Evolutionary conservation across 35 echinoderm and acorn worm genomes (phyloP), one percentile per base, ranked within the genome.

Genomic region (Apostichopus japonicus): DNA sequence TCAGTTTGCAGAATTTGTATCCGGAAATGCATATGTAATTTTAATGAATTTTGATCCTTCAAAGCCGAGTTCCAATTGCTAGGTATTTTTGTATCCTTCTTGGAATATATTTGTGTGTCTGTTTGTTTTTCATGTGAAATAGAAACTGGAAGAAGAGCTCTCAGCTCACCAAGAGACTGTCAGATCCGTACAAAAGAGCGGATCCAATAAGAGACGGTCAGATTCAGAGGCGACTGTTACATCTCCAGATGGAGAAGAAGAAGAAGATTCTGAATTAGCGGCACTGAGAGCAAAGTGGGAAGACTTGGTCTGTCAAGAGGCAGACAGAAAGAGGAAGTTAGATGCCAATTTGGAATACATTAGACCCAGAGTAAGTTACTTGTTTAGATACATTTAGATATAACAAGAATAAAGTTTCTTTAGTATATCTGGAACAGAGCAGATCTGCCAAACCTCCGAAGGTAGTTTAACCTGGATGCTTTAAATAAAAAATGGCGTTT

Each of bases 101-200:
- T 44, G 33, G 33, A 44, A 44, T 44, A 44, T 23, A 51, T 27
- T 83, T 6, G 1, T 56, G 10, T 83, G 5, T 83, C 63, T 27
- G 44, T 89, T 8, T 89, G 1, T 72, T 53, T 86, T 84, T 23
- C 53, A 56, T 87, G 87, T 58, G 33, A 44, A 44, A 61, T 79
- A 99, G 97, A 99, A 96, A 96, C 88, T 99, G 10, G 97, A 99
- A 90, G 95, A 99, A 77, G 97, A 99, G 87, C 86, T 99, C 13
- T 99, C 97, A 16, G 97, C 95, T 25, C 97, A 99, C 79, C 97
- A 99, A 72, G 95, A 94, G 1, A 86, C 95, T 23, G 73, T 99
- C 55, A 96, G 94, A 93, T 94, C 97, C 73, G 94, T 99, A 23
- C 95, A 95, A 23, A 91, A 93, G 61, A 82, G 95, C 10, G 97